Evolutionary conservation across 2,888 invertebrate genomes (phyloP), one percentile per base, ranked within the genome.

Genomic region (Lasioglossum leucozonium): DNA sequence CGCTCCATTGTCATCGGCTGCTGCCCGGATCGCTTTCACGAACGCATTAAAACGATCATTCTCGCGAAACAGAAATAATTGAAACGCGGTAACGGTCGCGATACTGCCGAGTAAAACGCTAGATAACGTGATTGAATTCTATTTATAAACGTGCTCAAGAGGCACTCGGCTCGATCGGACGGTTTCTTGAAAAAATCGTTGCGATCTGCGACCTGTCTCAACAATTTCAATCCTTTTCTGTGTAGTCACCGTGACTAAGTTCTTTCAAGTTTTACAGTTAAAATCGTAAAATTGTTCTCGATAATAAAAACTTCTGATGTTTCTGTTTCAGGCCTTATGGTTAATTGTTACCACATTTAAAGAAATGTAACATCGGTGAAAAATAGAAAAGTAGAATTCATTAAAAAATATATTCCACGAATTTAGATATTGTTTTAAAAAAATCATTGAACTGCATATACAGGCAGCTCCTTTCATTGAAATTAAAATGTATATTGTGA

Each of bases 11-110:
- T 87, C 79, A 58, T 82, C 82, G 76, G 22, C 37, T 69, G 79
- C 71, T 47, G 69, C 75, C 16, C 65, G 81, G 83, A 86, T 86
- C 84, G 88, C 89, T 87, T 84, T 85, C 77, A 58, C 84, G 78
- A 84, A 44, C n/a, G 16, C 69, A 71, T 74, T 78, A 71, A 77
- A 72, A 82, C 62, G 65, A 81, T 85, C 75, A 10, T 55, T 73
- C 76, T 67, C 18, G 6, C 58, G 55, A 77, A 67, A 10, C 58
- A 13, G 42, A 37, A 82, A 77, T 77, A 82, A 82, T 65, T 34
- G 83, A 65, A 83, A 69, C 34, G 37, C 10, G 40, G 13, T 26
- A 51, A 77, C 77, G 47, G 62, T 26, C 42, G 26, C 26, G 34
- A 81, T 75, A 47, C 72, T n/a, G 22, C 0, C 42, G 10, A 58